Conservation (phyloP, 1,140 invertebrate species). For the Drosophila subobscura region DNA sequence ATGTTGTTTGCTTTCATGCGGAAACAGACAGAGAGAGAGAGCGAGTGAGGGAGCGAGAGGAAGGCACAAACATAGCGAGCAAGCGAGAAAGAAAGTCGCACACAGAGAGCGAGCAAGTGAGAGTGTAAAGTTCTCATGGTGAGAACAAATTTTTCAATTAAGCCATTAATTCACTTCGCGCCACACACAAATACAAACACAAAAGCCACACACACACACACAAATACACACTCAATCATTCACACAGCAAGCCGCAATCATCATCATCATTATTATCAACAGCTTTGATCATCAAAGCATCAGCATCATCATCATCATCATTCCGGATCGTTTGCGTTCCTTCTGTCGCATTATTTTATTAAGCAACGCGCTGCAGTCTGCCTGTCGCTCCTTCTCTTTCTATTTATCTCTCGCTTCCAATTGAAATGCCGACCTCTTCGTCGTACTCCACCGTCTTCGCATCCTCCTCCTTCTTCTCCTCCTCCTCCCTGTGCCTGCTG, state of each 20-base stretch:
- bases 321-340: slow-evolving; percentile 37
- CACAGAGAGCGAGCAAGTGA: slow-evolving; percentile 20
- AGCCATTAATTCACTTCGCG: slow-evolving; percentile 81
- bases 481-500: slow-evolving; percentile 17
- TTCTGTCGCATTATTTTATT: slow-evolving; percentile 81
- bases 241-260: neutral
- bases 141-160: slow-evolving; percentile 83
- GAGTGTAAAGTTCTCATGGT: slow-evolving; percentile 62
- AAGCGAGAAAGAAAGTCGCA: neutral
- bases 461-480: neutral
- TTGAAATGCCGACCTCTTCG: slow-evolving; percentile 33
- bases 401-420: slow-evolving; percentile 29
- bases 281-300: slow-evolving; percentile 49
- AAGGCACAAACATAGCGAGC: slow-evolving; percentile 26
- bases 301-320: slow-evolving; percentile 48
- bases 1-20: slow-evolving; percentile 36
- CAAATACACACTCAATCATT: slow-evolving; percentile 18
- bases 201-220: slow-evolving; percentile 46
- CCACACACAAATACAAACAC: slow-evolving; percentile 66
- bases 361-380: slow-evolving; percentile 48
- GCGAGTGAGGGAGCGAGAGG: slow-evolving; percentile 21
- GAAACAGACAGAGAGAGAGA: slow-evolving; percentile 20
- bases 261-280: slow-evolving; percentile 53
- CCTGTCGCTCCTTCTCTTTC: slow-evolving; percentile 8
- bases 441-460: slow-evolving; percentile 1